Base-by-base conservation (phyloP, 2,888 invertebrate genomes). In the Drosophila koepferae region DNA sequence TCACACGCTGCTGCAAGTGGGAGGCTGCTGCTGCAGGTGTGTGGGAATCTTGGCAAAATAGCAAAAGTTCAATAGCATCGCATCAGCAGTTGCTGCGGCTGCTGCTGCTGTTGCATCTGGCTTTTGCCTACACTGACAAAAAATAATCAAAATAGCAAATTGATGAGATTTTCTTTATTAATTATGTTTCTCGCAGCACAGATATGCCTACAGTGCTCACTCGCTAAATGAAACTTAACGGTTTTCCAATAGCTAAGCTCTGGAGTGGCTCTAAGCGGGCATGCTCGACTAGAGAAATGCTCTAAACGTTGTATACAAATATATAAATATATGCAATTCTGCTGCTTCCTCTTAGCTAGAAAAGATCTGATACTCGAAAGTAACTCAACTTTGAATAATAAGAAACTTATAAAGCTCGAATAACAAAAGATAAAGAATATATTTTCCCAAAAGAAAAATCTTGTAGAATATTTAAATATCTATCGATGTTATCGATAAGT, bases 1-100 rank as follows among this genome's bases (percentile, higher is more conserved):
- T 86, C 89, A 86, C 90, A 86, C 90, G 90, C 82, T 87, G 74
- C 51, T 31, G 63, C 75, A 74, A 62, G 73, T 66, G 70, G 69
- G 80, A 66, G 67, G 74, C 63, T 62, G 66, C 40, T 63, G 65
- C 53, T 69, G 73, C 84, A 86, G 89, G 89, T 90, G 85, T 90
- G 90, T 86, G 86, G 89, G 90, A 90, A 89, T 90, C 83, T 90
- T 83, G 71, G 70, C 81, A 86, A 86, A 86, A 90, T 88, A 88
- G 89, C 89, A 86, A 90, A 90, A 90, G 85, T 85, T 85, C 85
- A 85, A 85, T 85, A 85, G 85, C 85, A 90, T 86, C 74, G 58
- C 71, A 72, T 41, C 73, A 65, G 41, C 58, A 72, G 31, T 56
- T 53, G 7, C 59, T 43, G 28, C 36, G 5, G 40, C 40, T 40